Evolutionary conservation across 2,888 invertebrate species (phyloP), one percentile per base, ranked within the genome.

Genomic region (Baronia brevicornis): DNA sequence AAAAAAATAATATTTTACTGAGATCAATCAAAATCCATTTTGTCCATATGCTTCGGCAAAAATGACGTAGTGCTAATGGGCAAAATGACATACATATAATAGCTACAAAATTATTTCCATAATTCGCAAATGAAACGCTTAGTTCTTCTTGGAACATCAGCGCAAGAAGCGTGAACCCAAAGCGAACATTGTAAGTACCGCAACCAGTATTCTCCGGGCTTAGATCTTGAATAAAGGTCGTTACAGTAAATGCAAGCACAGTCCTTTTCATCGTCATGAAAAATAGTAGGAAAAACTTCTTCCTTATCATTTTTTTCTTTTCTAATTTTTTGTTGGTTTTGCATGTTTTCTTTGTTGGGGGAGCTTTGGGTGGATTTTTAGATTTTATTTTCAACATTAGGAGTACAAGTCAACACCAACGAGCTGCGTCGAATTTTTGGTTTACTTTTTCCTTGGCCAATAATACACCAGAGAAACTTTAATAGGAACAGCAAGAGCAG

Each of bases 191-290:
- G 35, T 25, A 38, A 28, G 28, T 47, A 48, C 26, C 9, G 13
- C 11, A 49, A 23, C 46, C 48, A 48, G 21, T 27, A 40, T 27
- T 44, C 43, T 22, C 33, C 33, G 28, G 46, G 44, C 36, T 43
- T 44, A 28, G 44, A 51, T 18, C 46, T 25, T 14, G 47, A 48
- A 29, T 28, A 47, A n/a, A 48, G 43, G 28, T 45, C 44, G 20
- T 46, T 46, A 31, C 43, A 46, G 34, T 46, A 46, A 30, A 48
- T 45, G 44, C 44, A 48, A 29, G 44, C 28, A 27, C 42, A 41
- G 26, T 45, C 45, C 28, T 47, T 42, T 10, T 41, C 39, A 28
- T 40, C 35, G 22, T 42, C 38, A 36, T 24, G 35, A 19, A 23
- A 22, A 13, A 22, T 20, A n/a, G n/a, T n/a, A n/a, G n/a, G n/a